Evolutionary conservation across 2,797 vertebrate species (phyloP).

Genomic region (Lates japonicus): DNA sequence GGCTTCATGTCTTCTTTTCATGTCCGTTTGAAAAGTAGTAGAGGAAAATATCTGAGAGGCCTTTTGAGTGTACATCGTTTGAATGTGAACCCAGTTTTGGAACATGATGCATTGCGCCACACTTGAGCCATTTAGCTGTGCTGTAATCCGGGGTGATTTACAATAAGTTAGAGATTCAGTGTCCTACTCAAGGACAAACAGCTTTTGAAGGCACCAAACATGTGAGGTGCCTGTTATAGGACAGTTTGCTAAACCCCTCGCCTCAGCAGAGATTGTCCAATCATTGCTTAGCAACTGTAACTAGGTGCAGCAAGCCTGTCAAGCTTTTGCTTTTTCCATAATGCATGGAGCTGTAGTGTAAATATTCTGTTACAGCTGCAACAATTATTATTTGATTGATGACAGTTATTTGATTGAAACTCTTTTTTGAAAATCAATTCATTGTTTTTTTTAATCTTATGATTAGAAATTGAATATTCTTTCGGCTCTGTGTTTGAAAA

Average conservation of each 20-base stretch:
- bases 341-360: not conserved
- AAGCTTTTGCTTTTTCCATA: not conserved
- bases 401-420: too few relatives aligned
- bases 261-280: not conserved
- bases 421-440: too few relatives aligned
- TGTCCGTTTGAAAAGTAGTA: constrained; percentile 65
- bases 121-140: constrained; percentile 45
- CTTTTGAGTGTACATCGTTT: constrained; percentile 51
- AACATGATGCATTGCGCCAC: not conserved
- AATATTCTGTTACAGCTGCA: not conserved
- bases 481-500: too few relatives aligned
- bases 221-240: not conserved
- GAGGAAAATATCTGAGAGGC: constrained; percentile 57
- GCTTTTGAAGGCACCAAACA: constrained; percentile 17
- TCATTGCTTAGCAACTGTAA: not conserved
- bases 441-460: too few relatives aligned
- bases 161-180: constrained; percentile 14
- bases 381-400: too few relatives aligned
- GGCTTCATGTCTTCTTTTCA: constrained; percentile 66
- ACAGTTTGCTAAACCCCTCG: not conserved
- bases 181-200: constrained; percentile 52
- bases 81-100: constrained; percentile 54
- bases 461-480: too few relatives aligned
- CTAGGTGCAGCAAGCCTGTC: not conserved
- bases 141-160: constrained; percentile 49